Percentiles rank a stretch among this genome's conserved stretches.
Evolutionary conservation across 2,888 invertebrate genomes (phyloP).

Genomic region (Scrobipalpa costella): DNA sequence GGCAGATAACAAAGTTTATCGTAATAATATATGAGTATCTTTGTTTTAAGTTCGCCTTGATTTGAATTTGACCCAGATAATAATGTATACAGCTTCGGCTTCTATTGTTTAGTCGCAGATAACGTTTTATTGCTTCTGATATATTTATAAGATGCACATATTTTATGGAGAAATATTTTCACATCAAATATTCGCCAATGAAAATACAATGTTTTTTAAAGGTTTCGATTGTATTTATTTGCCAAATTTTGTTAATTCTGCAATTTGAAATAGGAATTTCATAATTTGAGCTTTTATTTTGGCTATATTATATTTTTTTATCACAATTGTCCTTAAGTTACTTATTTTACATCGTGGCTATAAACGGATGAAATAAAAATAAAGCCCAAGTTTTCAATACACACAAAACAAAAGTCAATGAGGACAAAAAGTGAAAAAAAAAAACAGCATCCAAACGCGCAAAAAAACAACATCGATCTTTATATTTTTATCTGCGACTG

Average conservation of each 20-base stretch:
- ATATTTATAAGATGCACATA: constrained; percentile 6
- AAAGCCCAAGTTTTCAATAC: background rate
- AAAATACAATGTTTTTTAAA: background rate
- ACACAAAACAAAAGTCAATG: background rate
- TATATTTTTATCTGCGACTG: constrained; percentile 44
- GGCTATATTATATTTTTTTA: no score
- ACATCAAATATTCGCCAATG: background rate
- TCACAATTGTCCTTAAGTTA: no score
- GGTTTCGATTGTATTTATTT: background rate
- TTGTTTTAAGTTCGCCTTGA: constrained; percentile 11
- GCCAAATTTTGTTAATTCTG: no score
- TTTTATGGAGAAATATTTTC: background rate
- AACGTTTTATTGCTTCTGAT: background rate
- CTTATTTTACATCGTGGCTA: no score
- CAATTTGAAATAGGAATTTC: no score
- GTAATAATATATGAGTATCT: constrained; percentile 6
- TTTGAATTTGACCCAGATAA: background rate
- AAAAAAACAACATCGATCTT: constrained; percentile 39
- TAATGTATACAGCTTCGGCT: background rate
- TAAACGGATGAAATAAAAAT: no score
- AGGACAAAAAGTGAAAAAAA: no score
- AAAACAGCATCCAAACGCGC: constrained; percentile 7
- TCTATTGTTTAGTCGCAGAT: background rate
- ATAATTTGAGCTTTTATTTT: no score
- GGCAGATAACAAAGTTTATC: constrained; percentile 16